Evolutionary conservation across 2,113 vertebrate species (phyloP).

Genomic region (Ailuropoda melanoleuca): DNA sequence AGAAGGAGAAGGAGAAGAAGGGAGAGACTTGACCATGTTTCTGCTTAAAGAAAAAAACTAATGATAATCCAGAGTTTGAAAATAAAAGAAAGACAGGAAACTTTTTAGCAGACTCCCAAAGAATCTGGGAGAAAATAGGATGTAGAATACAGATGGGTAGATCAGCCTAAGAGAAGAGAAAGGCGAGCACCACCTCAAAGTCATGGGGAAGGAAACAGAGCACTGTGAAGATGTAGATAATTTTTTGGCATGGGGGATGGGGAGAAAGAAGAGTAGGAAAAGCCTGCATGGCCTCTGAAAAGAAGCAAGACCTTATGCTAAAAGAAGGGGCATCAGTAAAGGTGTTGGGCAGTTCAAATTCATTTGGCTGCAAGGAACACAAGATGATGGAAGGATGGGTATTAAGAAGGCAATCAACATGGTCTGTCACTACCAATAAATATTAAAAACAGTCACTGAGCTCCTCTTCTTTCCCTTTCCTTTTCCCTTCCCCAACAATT

Average conservation of each 20-base stretch:
- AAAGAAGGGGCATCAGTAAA: neutral
- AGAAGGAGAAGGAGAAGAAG: neutral
- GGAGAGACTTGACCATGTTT: neutral
- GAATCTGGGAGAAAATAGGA: neutral
- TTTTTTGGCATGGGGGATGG: neutral
- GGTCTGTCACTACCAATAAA: neutral
- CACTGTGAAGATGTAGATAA: neutral
- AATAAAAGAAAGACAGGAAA: neutral
- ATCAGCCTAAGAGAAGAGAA: neutral
- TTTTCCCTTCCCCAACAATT: neutral
- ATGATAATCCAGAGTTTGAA: neutral
- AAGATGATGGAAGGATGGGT: neutral
- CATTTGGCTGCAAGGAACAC: neutral
- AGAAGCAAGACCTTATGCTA: neutral
- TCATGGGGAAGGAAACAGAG: neutral
- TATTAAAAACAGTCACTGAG: neutral
- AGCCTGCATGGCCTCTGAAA: neutral
- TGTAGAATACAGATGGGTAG: neutral
- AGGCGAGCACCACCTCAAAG: neutral
- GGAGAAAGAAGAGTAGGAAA: neutral
- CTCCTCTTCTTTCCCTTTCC: neutral
- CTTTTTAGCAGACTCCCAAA: neutral
- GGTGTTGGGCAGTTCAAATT: neutral
- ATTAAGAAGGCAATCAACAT: neutral
- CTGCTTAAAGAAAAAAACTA: neutral